A percentile compares a stretch with the other conserved stretches of the same genome.
Evolutionary conservation across 1,140 invertebrate genomes (phyloP).

Genomic region (Eueides isabella): DNA sequence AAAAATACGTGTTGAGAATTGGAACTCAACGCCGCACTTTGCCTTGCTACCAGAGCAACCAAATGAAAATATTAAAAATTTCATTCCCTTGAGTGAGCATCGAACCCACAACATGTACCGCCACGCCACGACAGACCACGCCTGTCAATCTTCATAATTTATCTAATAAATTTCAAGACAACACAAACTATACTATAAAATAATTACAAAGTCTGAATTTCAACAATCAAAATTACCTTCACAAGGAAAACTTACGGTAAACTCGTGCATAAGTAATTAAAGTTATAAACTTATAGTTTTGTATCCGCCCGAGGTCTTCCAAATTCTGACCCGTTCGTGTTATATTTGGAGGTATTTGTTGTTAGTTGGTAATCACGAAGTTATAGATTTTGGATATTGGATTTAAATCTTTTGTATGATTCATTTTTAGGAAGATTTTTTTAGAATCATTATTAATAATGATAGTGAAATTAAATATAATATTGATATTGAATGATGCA

Average conservation of each 20-base stretch:
- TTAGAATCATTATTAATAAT: no score
- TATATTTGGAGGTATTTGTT: slow-evolving; percentile 4
- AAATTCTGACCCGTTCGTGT: slow-evolving; percentile 9
- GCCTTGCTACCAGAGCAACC: no score
- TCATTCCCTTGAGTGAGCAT: no score
- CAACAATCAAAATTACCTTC: slow-evolving; percentile 14
- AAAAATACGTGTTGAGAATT: no score
- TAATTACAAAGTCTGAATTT: background rate
- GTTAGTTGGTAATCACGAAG: background rate
- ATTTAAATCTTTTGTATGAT: no score
- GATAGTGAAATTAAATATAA: no score
- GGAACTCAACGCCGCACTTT: no score
- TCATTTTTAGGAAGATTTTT: no score
- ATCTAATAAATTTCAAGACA: background rate
- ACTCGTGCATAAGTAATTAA: slow-evolving; percentile 18
- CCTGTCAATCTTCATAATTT: background rate
- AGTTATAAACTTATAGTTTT: slow-evolving; percentile 20
- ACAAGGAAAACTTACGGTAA: background rate
- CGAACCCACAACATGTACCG: no score
- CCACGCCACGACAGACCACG: no score
- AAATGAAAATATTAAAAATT: no score
- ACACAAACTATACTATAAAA: background rate
- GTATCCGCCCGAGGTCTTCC: slow-evolving; percentile 16
- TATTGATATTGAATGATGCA: no score
- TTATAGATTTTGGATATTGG: background rate